Conservation (phyloP, 2,797 vertebrate genomes). For the Protonibea diacanthus region DNA sequence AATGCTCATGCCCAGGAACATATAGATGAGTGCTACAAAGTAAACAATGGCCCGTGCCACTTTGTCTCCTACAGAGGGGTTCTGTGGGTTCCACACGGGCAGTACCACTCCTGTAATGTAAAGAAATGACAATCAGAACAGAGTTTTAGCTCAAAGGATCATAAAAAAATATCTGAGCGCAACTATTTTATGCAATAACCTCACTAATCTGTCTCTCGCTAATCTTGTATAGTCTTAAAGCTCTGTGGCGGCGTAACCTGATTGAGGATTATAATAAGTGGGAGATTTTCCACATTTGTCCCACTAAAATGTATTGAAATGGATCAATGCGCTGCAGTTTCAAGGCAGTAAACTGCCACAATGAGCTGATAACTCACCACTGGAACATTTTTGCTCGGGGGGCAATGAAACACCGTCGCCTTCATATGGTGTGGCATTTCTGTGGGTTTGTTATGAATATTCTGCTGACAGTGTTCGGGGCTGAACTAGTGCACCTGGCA, state of each 20-base stretch:
- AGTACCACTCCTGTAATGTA: conserved; percentile 83
- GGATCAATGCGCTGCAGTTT: conserved; percentile 16
- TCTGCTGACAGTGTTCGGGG: conserved; percentile 34
- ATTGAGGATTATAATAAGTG: conserved; percentile 36
- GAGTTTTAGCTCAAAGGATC: not conserved
- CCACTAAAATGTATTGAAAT: conserved; percentile 29
- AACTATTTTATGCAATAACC: conserved; percentile 3
- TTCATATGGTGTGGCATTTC: not conserved
- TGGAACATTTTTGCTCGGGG: not conserved
- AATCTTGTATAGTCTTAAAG: not conserved
- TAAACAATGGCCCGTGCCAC: conserved; percentile 91
- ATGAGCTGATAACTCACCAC: conserved; percentile 15
- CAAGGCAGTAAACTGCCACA: conserved; percentile 14
- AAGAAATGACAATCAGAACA: not conserved
- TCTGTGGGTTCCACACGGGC: conserved; percentile 89
- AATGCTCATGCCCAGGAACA: conserved; percentile 92
- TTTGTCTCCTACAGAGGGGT: conserved; percentile 90
- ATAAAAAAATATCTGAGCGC: conserved; percentile 3
- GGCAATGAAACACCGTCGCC: not conserved
- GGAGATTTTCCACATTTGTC: conserved; percentile 40
- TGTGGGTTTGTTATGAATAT: conserved; percentile 25
- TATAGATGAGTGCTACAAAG: conserved; percentile 89
- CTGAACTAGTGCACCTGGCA: conserved; percentile 15
- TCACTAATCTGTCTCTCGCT: conserved; percentile 9
- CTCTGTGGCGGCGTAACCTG: conserved; percentile 22